Evolutionary conservation across 2,888 invertebrate genomes (phyloP), one percentile per base, ranked within the genome.

Genomic region (Volucella bombylans): DNA sequence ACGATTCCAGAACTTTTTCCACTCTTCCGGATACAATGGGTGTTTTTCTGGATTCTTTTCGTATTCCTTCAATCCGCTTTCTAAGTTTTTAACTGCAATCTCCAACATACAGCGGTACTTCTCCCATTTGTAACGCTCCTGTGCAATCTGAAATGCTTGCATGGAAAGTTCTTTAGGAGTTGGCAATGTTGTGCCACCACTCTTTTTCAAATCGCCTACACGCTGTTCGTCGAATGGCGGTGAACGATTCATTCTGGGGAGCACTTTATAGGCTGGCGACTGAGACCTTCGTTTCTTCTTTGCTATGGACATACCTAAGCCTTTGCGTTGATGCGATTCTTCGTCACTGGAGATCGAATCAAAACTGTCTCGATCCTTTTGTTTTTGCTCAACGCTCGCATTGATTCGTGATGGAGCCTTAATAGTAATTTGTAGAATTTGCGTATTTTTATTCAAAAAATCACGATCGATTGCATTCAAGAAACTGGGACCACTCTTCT

Each of bases 1-100:
- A 10, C 94, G 93, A 90, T 96, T 96, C 97, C 97, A 97, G 90
- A 97, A 97, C 89, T 95, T 95, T 89, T 97, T 97, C 97, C 97
- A 97, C 90, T 97, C 97, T 59, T 96, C 96, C 0, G 96, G 95
- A 90, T 97, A 97, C 3, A 95, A 93, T 0, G 97, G 97, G 92
- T 97, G 97, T 87, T 96, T 97, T 89, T 97, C 97, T 0, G 97
- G 97, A 89, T 96, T 96, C 89, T 96, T 95, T 89, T 96, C 95
- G 89, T 96, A 95, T 83, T 95, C 95, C 71, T 95, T 94, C 8
- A 96, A 92, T 0, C 94, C 93, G 85, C 95, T 94, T 69, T 94
- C 94, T 65, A 95, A 92, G 11, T 94, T 89, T 62, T 90, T 90
- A 1, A 91, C 77, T 31, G 91, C 90, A 14, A 90, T 88, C 76